phyloP scores from a whole-genome alignment of 1,140 invertebrate species.

The Reticulitermes speratus region DNA sequence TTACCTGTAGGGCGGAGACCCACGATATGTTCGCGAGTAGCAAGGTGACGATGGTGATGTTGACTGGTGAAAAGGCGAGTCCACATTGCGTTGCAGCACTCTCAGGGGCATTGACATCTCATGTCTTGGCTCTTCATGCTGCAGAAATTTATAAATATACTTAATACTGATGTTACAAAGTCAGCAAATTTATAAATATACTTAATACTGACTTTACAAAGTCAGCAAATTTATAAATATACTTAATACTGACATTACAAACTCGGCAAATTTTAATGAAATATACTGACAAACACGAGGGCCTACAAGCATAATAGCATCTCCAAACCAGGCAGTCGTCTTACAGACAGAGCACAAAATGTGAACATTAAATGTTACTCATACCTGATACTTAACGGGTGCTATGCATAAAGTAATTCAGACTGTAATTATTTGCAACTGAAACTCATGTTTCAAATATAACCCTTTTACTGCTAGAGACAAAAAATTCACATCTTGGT shows the following conservation, averaged over 20 bases:
- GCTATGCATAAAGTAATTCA: too few relatives aligned
- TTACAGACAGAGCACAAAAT: too few relatives aligned
- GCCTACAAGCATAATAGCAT: too few relatives aligned
- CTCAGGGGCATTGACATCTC: slow-evolving; percentile 14
- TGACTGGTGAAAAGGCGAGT: slow-evolving; percentile 38
- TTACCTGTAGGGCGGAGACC: slow-evolving; percentile 48
- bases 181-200: neutral
- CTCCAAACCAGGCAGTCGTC: too few relatives aligned
- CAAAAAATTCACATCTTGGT: too few relatives aligned
- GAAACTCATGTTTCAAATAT: too few relatives aligned
- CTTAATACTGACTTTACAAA: neutral
- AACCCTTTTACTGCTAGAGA: too few relatives aligned
- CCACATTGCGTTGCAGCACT: slow-evolving; percentile 4
- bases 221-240: neutral
- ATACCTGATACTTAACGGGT: too few relatives aligned
- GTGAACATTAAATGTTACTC: too few relatives aligned
- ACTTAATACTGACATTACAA: neutral
- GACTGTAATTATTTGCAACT: too few relatives aligned
- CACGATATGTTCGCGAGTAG: slow-evolving; percentile 48
- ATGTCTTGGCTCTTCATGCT: neutral
- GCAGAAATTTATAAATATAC: neutral
- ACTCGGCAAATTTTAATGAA: neutral
- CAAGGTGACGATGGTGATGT: slow-evolving; percentile 41
- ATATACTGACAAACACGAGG: too few relatives aligned
- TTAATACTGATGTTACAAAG: neutral